Conservation (phyloP, 2,888 invertebrate genomes). For the Steinernema carpocapsae region DNA sequence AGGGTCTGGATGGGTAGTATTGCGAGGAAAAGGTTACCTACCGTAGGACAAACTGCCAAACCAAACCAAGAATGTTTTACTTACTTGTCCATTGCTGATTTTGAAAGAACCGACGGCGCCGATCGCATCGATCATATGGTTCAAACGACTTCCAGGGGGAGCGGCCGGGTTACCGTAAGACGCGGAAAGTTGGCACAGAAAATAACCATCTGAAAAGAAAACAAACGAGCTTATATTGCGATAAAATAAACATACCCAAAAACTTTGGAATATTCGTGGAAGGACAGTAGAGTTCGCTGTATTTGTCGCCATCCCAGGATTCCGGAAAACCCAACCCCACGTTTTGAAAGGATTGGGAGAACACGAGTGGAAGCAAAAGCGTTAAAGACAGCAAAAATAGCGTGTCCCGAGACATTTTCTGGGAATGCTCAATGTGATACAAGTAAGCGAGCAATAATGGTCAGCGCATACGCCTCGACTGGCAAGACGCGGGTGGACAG, state of each 20-base stretch:
- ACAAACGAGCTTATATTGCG: background rate
- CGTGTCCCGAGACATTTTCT: background rate
- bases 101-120: slow-evolving; percentile 67
- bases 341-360: slow-evolving; percentile 11
- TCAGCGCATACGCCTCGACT: slow-evolving; percentile 16
- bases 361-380: background rate
- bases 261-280: slow-evolving; percentile 66
- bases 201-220: slow-evolving; percentile 64
- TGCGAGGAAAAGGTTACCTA: slow-evolving; percentile 67
- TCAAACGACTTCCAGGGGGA: slow-evolving; percentile 64
- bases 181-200: slow-evolving; percentile 68
- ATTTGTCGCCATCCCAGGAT: slow-evolving; percentile 68
- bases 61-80: background rate
- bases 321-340: slow-evolving; percentile 65
- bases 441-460: background rate
- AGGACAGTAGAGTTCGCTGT: slow-evolving; percentile 65
- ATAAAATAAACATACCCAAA: slow-evolving; percentile 51
- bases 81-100: slow-evolving; percentile 63
- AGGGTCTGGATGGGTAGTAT: slow-evolving; percentile 67
- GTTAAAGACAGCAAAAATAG: background rate
- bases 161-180: slow-evolving; percentile 65
- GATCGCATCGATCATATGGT: slow-evolving; percentile 68
- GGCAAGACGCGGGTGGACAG: slow-evolving; percentile 29
- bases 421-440: no score
- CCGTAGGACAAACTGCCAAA: background rate